Percentiles rank a stretch among this genome's conserved stretches.
phyloP scores from a whole-genome alignment of 1,140 invertebrate species.

The Drosophila pandora region DNA sequence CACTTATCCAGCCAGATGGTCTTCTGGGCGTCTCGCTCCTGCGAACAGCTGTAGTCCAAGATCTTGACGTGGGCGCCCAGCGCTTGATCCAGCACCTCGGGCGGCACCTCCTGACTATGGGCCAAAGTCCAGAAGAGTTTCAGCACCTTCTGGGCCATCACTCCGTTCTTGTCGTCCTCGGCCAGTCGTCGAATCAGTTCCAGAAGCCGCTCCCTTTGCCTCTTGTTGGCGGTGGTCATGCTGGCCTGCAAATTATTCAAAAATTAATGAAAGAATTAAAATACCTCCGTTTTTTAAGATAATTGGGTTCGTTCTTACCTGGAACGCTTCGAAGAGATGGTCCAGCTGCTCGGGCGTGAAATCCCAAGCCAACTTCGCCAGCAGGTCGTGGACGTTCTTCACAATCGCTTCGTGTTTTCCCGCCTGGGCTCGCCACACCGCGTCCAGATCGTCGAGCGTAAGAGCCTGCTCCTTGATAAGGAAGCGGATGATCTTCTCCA shows the following conservation, averaged over 20 bases:
- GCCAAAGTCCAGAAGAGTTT: constrained; percentile 98
- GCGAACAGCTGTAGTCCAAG: constrained; percentile 98
- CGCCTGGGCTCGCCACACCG: constrained; percentile 97
- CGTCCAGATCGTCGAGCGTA: constrained; percentile 95
- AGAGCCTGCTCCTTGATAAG: constrained; percentile 97
- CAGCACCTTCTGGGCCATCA: constrained; percentile 99
- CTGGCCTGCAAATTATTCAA: constrained; percentile 87
- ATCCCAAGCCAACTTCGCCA: constrained; percentile 99
- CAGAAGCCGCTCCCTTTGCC: constrained; percentile 97
- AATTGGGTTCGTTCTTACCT: constrained; percentile 85
- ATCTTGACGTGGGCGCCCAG: constrained; percentile 98
- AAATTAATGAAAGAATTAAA: not conserved
- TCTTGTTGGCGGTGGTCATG: constrained; percentile 98
- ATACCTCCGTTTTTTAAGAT: not conserved
- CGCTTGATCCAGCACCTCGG: constrained; percentile 99
- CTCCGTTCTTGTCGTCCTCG: constrained; percentile 99
- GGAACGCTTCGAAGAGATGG: constrained; percentile 98
- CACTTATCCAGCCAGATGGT: constrained; percentile 97
- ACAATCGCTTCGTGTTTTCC: constrained; percentile 98
- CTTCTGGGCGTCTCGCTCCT: constrained; percentile 98
- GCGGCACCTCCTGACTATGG: constrained; percentile 97
- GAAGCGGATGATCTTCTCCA: constrained; percentile 98
- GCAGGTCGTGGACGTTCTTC: constrained; percentile 97
- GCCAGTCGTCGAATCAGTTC: constrained; percentile 97
- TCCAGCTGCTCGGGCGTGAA: constrained; percentile 98